Evolutionary conservation across 2,888 invertebrate species (phyloP).

Genomic region (Eremobia ochroleuca): DNA sequence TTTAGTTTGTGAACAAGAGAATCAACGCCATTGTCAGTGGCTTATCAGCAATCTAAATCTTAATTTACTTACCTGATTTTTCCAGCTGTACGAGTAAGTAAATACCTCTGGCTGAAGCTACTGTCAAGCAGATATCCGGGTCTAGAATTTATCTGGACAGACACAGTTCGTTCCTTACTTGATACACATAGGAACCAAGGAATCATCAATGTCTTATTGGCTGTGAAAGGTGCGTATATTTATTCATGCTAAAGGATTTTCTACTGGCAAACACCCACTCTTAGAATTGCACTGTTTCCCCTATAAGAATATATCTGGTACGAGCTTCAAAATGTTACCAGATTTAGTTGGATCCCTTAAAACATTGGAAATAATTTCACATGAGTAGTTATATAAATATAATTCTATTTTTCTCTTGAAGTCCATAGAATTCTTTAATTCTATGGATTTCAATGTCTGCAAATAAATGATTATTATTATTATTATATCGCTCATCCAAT

Average conservation of each 20-base stretch:
- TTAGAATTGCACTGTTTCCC: background rate
- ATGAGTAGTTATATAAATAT: background rate
- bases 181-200: conserved; percentile 94
- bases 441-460: too few species aligned
- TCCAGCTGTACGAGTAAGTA: conserved; percentile 90
- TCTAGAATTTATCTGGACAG: conserved; percentile 91
- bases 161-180: conserved; percentile 92
- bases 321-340: background rate
- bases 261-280: background rate
- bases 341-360: background rate
- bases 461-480: too few species aligned
- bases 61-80: conserved; percentile 37
- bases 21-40: background rate
- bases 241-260: background rate
- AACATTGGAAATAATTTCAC: background rate
- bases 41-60: background rate
- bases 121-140: conserved; percentile 91
- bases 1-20: too few species aligned
- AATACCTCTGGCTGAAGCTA: conserved; percentile 90
- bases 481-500: too few species aligned
- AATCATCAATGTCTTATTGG: conserved; percentile 93
- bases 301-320: background rate
- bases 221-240: conserved; percentile 90
- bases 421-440: too few species aligned
- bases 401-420: too few species aligned